Evolutionary conservation across 2,888 invertebrate species (phyloP), one percentile per base, ranked within the genome.

Genomic region (Molorchus minor): DNA sequence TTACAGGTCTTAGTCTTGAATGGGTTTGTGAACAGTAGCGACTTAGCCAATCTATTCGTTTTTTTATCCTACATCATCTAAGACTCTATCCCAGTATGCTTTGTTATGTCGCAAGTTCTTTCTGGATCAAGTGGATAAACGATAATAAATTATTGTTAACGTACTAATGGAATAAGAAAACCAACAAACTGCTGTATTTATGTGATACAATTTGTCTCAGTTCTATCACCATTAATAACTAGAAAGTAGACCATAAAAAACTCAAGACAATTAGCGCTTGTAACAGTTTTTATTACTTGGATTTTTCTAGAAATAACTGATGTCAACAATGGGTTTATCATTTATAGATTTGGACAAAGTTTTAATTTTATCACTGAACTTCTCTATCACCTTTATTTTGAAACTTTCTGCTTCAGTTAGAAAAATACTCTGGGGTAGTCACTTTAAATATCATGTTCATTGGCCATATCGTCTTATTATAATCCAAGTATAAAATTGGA

Each of bases 151-250:
- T 52, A 30, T 30, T 15, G 5, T 29, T 29, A 21, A 29, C 41
- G 19, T 41, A 52, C 41, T 30, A 52, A 40, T 41, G 40, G 41
- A 52, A 41, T 29, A 52, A 25, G n/a, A 29, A n/a, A 29, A 19
- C 3, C 40, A 52, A 52, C 52, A 52, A 17, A 41, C 21, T 13
- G 21, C 17, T 15, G 15, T 35, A 20, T 16, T 25, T 25, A 25
- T 25, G 33, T n/a, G 19, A 44, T 45, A 51, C 55, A 35, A 58
- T 61, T 58, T 55, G 61, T 56, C 54, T 61, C 45, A 47, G 25
- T 56, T 44, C 58, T 58, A 64, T 64, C 64, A 59, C 56, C 56
- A 46, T 64, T 64, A 64, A 64, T 64, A 61, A 61, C 61, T 54
- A 33, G n/a, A 47, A 61, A 64, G 61, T 64, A 55, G 64, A 30